Percentiles rank a stretch among this genome's conserved stretches.
These are phyloP conservation scores for Psittacula cyanocephala DNA, from an alignment of 2,113 vertebrate species.

Conservation along the genomic window DNA sequence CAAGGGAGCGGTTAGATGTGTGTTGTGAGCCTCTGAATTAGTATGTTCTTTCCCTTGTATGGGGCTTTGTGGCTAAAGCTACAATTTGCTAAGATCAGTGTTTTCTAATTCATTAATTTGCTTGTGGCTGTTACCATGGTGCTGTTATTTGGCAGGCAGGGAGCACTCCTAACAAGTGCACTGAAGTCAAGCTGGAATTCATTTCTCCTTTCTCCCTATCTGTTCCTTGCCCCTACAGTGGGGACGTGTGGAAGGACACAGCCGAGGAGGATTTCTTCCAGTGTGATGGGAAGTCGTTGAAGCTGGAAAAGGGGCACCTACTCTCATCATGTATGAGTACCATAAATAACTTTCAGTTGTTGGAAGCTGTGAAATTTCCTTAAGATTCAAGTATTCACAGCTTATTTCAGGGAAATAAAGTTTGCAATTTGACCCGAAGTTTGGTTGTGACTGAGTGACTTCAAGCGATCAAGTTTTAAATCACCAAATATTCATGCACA, in stretches of 20 bases:
- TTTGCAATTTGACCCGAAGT: not conserved
- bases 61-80: not conserved
- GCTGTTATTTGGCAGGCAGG: slow-evolving; percentile 33
- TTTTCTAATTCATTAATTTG: slow-evolving; percentile 57
- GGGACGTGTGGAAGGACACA: not conserved
- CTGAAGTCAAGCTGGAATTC: slow-evolving; percentile 28
- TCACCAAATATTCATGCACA: not conserved
- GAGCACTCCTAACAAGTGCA: not conserved
- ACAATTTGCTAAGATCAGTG: slow-evolving; percentile 27
- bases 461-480: not conserved
- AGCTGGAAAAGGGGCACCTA: not conserved
- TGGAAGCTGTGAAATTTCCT: not conserved
- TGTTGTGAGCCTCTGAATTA: not conserved
- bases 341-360: not conserved
- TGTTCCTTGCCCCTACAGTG: not conserved
- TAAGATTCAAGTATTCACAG: not conserved
- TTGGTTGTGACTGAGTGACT: not conserved
- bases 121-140: slow-evolving; percentile 60
- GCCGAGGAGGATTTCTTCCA: not conserved
- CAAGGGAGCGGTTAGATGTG: not conserved
- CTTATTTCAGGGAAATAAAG: not conserved
- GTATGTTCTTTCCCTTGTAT: slow-evolving; percentile 1
- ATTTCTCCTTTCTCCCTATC: not conserved
- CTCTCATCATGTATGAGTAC: not conserved
- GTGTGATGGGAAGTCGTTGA: not conserved